Evolutionary conservation across 2,113 vertebrate species (phyloP).

Genomic region (Rhinopomastus cyanomelas): DNA sequence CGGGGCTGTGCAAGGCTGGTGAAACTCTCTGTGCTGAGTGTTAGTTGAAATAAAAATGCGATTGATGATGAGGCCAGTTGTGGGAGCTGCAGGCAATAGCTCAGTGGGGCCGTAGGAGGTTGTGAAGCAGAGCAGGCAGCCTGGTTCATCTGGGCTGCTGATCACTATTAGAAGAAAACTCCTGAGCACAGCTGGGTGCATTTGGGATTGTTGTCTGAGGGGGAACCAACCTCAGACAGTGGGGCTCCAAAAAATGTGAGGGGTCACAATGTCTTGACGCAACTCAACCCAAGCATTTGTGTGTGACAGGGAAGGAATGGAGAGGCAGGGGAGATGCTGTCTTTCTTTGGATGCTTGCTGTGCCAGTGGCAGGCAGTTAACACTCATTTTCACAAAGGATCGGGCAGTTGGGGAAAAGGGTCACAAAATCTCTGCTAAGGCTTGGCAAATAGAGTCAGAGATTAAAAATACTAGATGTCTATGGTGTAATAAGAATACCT

Average conservation of each 20-base stretch:
- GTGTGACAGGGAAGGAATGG: not conserved
- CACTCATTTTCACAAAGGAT: not conserved
- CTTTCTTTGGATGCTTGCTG: not conserved
- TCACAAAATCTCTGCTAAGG: not conserved
- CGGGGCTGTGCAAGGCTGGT: not conserved
- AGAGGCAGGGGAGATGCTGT: not conserved
- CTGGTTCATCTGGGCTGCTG: not conserved
- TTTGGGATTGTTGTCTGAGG: not conserved
- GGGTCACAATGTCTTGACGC: not conserved
- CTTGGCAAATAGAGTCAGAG: not conserved
- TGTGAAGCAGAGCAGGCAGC: not conserved
- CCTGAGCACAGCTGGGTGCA: not conserved
- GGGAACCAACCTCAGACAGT: not conserved
- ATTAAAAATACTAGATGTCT: not conserved
- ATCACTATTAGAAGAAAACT: not conserved
- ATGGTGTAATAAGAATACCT: not conserved
- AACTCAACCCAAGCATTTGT: not conserved
- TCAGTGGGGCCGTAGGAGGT: not conserved
- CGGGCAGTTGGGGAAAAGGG: not conserved
- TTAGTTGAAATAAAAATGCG: not conserved
- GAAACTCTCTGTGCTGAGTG: not conserved
- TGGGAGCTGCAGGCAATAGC: not conserved
- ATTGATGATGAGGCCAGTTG: not conserved
- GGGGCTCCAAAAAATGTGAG: not conserved
- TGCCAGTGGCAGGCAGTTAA: not conserved